A percentile compares a stretch with the other conserved stretches of the same genome.
phyloP scores from a whole-genome alignment of 2,888 invertebrate species.

The Metallyticus violacea region DNA sequence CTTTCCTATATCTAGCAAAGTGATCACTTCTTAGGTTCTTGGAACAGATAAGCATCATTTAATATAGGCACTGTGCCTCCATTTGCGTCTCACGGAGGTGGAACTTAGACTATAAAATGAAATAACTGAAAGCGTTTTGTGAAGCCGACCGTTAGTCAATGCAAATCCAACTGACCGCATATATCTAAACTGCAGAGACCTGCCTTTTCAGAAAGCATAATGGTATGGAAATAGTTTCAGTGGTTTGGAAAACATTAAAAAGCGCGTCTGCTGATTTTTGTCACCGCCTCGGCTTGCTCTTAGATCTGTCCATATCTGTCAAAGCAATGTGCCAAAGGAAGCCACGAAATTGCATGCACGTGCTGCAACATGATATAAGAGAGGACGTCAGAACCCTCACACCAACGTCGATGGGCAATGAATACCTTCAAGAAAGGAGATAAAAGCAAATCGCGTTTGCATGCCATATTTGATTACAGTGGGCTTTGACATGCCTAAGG shows the following conservation, averaged over 20 bases:
- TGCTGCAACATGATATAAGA: background rate
- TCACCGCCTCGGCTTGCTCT: background rate
- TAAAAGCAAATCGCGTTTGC: background rate
- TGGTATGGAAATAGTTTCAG: constrained; percentile 3
- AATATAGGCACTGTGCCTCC: background rate
- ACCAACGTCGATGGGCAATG: background rate
- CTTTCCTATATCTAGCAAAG: too few species aligned
- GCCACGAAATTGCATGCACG: background rate
- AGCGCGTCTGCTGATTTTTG: background rate
- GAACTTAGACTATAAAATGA: background rate
- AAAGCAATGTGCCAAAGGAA: background rate
- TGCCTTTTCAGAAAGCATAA: background rate
- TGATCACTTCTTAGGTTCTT: too few species aligned
- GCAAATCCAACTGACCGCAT: background rate
- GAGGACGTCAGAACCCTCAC: background rate
- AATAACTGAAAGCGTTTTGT: background rate
- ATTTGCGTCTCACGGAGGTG: background rate
- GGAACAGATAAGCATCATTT: background rate
- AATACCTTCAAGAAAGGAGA: background rate
- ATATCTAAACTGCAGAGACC: background rate
- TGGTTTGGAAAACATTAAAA: background rate
- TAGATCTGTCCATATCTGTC: background rate
- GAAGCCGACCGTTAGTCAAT: background rate
- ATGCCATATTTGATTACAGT: background rate
- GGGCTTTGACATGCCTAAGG: background rate